A percentile compares a stretch with the other conserved stretches of the same genome.
Evolutionary conservation across 2,113 vertebrate species (phyloP).

Genomic region (Mungos mungo): DNA sequence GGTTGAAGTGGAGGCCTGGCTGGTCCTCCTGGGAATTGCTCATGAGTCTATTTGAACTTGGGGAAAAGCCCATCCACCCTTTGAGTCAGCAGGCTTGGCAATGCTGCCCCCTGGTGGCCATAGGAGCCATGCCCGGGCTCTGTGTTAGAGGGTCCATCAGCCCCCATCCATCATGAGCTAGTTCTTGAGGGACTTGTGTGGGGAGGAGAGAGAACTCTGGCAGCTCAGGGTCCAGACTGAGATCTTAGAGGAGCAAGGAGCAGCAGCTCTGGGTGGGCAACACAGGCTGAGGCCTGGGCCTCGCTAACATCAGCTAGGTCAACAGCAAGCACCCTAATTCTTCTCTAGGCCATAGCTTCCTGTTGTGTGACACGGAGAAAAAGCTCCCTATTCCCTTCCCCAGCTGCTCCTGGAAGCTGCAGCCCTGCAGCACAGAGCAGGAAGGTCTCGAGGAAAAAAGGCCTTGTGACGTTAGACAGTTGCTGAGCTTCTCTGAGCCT

Average conservation of each 20-base stretch:
- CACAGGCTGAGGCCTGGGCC: neutral
- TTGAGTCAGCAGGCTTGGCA: slow-evolving; percentile 45
- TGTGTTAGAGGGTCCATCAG: neutral
- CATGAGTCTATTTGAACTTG: neutral
- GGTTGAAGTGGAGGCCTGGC: neutral
- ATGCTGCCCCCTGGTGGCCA: slow-evolving; percentile 74
- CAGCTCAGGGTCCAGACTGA: neutral
- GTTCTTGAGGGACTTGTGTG: neutral
- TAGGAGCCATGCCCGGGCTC: neutral
- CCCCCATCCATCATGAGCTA: neutral
- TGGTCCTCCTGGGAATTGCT: neutral
- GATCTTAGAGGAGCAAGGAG: neutral
- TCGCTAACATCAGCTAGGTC: neutral
- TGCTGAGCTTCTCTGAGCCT: neutral
- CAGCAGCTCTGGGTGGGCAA: neutral
- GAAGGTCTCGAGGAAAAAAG: neutral
- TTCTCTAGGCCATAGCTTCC: slow-evolving; percentile 6
- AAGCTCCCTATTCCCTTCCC: neutral
- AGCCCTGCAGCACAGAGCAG: neutral
- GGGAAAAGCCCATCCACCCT: neutral
- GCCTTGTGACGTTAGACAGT: neutral
- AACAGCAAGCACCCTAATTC: neutral
- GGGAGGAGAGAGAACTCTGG: neutral
- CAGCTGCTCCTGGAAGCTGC: neutral
- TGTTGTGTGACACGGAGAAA: neutral